Evolutionary conservation across 2,113 vertebrate species (phyloP).

Genomic region (Heterocephalus glaber): DNA sequence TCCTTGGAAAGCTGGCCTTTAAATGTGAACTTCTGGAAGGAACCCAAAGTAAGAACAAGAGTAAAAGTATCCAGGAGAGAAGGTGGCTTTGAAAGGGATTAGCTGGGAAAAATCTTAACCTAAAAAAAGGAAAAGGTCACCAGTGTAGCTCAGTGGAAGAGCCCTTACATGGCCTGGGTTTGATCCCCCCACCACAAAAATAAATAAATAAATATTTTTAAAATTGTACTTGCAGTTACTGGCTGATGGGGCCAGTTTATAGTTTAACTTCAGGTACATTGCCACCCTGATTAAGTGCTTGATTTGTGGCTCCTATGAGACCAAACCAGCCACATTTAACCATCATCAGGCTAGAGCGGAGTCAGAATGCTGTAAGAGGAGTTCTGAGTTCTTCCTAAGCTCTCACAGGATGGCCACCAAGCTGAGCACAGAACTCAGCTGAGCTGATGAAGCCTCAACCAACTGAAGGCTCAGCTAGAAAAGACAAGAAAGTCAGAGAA

Average conservation of each 20-base stretch:
- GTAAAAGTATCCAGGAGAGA: background rate
- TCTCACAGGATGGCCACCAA: background rate
- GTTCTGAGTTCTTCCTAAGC: background rate
- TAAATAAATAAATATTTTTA: background rate
- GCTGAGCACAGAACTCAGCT: background rate
- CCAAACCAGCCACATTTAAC: background rate
- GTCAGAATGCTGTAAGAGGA: background rate
- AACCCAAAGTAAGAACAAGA: background rate
- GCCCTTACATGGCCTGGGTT: background rate
- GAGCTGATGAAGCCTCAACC: accelerated
- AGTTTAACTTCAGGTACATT: background rate
- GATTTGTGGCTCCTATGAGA: background rate
- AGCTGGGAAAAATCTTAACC: background rate
- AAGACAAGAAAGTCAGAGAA: background rate
- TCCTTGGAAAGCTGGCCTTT: background rate
- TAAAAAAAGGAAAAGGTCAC: background rate
- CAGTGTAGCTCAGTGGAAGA: background rate
- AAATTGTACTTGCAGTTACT: background rate
- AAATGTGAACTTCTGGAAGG: background rate
- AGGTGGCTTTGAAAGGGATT: background rate
- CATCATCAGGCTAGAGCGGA: background rate
- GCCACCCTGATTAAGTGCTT: background rate
- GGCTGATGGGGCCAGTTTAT: background rate
- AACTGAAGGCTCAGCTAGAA: background rate
- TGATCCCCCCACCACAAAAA: background rate